These are phyloP conservation scores for Hippocampus barbouri DNA, from an alignment of 2,113 vertebrate genomes.

Conservation along the genomic window DNA sequence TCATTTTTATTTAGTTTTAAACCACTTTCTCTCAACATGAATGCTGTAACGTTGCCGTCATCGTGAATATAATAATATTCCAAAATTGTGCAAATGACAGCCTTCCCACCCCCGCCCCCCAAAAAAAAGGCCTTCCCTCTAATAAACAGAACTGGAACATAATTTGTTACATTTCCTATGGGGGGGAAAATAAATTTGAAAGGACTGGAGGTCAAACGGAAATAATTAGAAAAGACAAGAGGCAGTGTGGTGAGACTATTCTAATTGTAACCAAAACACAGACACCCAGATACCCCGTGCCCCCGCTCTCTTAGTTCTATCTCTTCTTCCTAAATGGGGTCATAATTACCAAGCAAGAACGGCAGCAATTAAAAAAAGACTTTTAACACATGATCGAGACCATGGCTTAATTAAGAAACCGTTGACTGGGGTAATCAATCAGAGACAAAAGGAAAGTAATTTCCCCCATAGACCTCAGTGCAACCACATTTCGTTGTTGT, in stretches of 20 bases:
- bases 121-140: no score
- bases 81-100: neutral
- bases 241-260: neutral
- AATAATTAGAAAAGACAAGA: neutral
- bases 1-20: neutral
- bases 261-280: neutral
- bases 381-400: slow-evolving; percentile 6
- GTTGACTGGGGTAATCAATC: slow-evolving; percentile 1
- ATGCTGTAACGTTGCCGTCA: neutral
- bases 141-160: neutral
- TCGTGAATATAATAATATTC: neutral
- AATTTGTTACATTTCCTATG: neutral
- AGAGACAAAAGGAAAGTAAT: neutral
- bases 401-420: neutral
- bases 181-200: neutral
- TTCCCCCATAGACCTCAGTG: neutral
- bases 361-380: slow-evolving; percentile 3
- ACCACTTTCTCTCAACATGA: neutral
- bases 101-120: no score
- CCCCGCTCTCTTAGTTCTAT: neutral
- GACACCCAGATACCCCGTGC: neutral
- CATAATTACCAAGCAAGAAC: slow-evolving; percentile 2
- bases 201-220: neutral
- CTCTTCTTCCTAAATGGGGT: neutral
- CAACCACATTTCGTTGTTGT: neutral